Evolutionary conservation across 2,113 vertebrate genomes (phyloP).

Genomic region (Phrynocephalus versicolor): DNA sequence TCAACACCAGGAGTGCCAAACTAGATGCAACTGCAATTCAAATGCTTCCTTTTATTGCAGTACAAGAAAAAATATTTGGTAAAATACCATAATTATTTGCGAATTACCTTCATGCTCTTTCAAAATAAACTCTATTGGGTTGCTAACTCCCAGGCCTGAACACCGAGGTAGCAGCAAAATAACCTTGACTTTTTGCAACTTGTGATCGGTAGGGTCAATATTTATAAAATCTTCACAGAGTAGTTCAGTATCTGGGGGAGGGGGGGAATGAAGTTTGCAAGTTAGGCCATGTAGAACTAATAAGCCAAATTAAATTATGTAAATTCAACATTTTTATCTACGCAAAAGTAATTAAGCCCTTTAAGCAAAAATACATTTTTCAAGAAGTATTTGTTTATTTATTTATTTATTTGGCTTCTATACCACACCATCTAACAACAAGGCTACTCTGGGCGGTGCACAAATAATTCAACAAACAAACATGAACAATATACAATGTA

Average conservation of each 20-base stretch:
- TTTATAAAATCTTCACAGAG: slow-evolving; percentile 79
- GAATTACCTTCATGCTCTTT: slow-evolving; percentile 84
- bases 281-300: neutral
- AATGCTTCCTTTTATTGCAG: neutral
- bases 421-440: too few relatives aligned
- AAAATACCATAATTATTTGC: neutral
- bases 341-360: too few relatives aligned
- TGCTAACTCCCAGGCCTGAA: slow-evolving; percentile 84
- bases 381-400: neutral
- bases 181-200: slow-evolving; percentile 78
- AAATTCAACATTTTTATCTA: accelerated
- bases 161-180: slow-evolving; percentile 86
- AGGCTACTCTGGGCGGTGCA: too few relatives aligned
- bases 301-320: neutral
- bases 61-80: neutral
- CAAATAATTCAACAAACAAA: too few relatives aligned
- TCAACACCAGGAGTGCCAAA: neutral
- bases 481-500: too few relatives aligned
- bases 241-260: slow-evolving; percentile 81
- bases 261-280: neutral
- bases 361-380: neutral
- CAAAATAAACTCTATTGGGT: slow-evolving; percentile 88
- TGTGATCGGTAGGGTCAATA: slow-evolving; percentile 70
- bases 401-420: too few relatives aligned
- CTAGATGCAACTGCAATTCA: too few relatives aligned